A percentile compares a stretch with the other conserved stretches of the same genome.
These are phyloP conservation scores for Oreortyx pictus DNA, from an alignment of 2,797 vertebrate genomes.

Conservation along the genomic window DNA sequence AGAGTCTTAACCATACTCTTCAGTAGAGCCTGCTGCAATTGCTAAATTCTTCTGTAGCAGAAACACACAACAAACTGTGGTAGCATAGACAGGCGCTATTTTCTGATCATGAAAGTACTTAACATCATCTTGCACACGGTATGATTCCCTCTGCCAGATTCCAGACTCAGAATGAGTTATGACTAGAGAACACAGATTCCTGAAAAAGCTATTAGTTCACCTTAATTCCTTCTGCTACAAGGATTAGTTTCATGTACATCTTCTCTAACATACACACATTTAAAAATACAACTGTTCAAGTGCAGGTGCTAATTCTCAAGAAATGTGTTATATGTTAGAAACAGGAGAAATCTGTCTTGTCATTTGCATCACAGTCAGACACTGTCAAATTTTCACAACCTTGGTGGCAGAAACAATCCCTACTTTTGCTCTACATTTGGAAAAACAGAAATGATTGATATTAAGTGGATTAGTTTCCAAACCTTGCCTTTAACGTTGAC, in stretches of 20 bases:
- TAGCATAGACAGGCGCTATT: fast-evolving
- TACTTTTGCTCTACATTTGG: background rate
- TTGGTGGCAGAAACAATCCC: background rate
- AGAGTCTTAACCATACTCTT: background rate
- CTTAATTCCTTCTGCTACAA: background rate
- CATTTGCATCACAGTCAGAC: background rate
- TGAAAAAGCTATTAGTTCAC: background rate
- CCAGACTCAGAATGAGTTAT: background rate
- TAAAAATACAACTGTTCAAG: background rate
- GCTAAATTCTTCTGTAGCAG: background rate
- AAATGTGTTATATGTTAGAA: background rate
- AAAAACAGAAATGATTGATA: background rate
- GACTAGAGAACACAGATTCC: background rate
- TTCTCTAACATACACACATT: background rate
- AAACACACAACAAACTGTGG: background rate
- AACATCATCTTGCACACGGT: background rate
- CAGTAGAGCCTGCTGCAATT: background rate
- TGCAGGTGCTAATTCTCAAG: background rate
- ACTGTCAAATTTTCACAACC: background rate
- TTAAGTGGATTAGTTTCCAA: background rate
- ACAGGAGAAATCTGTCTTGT: background rate
- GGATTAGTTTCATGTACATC: background rate
- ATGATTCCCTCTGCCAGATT: background rate
- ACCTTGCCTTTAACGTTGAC: background rate
- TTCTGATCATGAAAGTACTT: background rate